Conservation (phyloP, 2,888 invertebrate genomes). For the Polymixis lichenea region DNA sequence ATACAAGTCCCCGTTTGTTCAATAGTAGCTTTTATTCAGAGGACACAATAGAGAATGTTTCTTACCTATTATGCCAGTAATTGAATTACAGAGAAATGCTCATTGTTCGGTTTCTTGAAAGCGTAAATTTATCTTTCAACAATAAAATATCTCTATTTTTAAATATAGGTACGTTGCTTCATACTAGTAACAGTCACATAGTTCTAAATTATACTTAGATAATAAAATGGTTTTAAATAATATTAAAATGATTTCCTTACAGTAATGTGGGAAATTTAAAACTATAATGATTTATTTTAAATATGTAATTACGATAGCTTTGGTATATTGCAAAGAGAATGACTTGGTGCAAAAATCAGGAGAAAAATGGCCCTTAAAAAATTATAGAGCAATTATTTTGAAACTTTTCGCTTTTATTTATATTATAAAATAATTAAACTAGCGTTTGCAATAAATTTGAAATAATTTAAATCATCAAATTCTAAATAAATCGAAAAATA, state of each 20-base stretch:
- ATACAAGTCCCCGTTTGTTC: constrained; percentile 26
- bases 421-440: constrained; percentile 14
- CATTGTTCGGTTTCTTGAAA: constrained; percentile 38
- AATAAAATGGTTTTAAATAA: neutral
- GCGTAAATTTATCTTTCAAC: constrained; percentile 36
- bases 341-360: constrained; percentile 1
- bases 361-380: constrained; percentile 46
- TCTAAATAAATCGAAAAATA: constrained; percentile 19
- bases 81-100: constrained; percentile 43
- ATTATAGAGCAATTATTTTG: constrained; percentile 19
- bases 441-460: constrained; percentile 29
- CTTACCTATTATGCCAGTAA: constrained; percentile 39
- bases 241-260: neutral
- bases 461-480: constrained; percentile 38
- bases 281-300: neutral
- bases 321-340: constrained; percentile 1
- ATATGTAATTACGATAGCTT: neutral
- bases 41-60: constrained; percentile 43
- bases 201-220: neutral
- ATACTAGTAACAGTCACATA: neutral
- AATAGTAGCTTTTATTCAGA: constrained; percentile 40
- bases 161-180: constrained; percentile 11
- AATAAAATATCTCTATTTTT: constrained; percentile 28
- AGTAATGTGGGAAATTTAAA: neutral
- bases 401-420: constrained; percentile 10